phyloP scores from a whole-genome alignment of 2,888 invertebrate species.

The Mesorhabditis belari region DNA sequence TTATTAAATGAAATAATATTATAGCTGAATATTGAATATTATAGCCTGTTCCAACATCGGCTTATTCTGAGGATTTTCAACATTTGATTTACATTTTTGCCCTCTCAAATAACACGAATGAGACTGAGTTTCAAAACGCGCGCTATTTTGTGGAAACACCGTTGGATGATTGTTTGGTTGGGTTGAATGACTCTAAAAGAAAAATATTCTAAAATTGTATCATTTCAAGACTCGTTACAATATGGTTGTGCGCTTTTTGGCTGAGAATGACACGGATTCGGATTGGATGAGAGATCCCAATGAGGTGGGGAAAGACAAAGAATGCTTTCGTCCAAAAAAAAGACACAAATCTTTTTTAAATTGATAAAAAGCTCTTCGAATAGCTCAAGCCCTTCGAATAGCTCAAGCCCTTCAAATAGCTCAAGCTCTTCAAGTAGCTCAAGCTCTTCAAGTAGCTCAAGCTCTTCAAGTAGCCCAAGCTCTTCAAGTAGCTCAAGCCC shows the following conservation, averaged over 20 bases:
- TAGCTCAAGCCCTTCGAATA: too few species aligned
- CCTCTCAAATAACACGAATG: constrained; percentile 25
- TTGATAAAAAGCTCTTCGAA: too few species aligned
- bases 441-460: too few species aligned
- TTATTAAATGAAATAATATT: too few species aligned
- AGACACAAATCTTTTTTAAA: too few species aligned
- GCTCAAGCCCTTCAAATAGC: too few species aligned
- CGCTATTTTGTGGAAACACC: constrained; percentile 26
- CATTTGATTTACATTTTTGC: constrained; percentile 29
- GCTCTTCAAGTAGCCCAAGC: too few species aligned
- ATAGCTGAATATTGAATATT: too few species aligned
- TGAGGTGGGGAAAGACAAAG: constrained; percentile 14
- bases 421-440: too few species aligned
- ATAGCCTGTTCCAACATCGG: constrained; percentile 6
- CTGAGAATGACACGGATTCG: constrained; percentile 21
- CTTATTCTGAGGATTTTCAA: constrained; percentile 18
- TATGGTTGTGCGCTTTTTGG: constrained; percentile 23
- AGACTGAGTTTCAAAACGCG: constrained; percentile 16
- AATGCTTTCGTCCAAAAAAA: too few species aligned
- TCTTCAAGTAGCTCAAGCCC: too few species aligned
- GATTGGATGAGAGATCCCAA: constrained; percentile 22
- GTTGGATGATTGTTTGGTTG: constrained; percentile 19
- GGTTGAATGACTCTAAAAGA: background rate
- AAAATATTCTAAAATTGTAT: background rate
- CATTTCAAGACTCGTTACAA: constrained; percentile 6